phyloP scores from a whole-genome alignment of 2,888 invertebrate genomes.

The Ommatoiulus sabulosus region DNA sequence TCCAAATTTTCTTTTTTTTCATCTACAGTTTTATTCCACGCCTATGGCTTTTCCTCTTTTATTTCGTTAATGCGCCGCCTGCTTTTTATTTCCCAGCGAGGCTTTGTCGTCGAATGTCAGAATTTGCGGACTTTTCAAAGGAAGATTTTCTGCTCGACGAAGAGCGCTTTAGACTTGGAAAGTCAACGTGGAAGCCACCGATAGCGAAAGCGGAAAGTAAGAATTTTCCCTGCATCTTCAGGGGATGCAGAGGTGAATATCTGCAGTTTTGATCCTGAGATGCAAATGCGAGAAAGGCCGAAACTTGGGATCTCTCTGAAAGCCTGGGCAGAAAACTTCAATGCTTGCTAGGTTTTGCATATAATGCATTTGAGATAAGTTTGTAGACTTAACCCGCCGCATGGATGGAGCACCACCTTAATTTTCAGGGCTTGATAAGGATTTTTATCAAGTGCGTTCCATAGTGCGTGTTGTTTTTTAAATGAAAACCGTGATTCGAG shows the following conservation, averaged over 20 bases:
- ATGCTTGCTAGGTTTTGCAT: no score
- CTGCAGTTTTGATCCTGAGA: background rate
- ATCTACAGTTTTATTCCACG: background rate
- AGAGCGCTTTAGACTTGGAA: background rate
- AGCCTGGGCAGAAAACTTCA: background rate
- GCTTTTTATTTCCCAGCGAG: background rate
- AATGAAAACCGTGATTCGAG: no score
- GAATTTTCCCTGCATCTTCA: background rate
- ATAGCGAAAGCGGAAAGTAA: conserved; percentile 4
- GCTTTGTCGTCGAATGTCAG: background rate
- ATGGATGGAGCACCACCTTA: no score
- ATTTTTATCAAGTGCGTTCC: no score
- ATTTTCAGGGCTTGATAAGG: no score
- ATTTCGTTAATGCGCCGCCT: background rate
- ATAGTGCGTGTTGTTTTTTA: no score
- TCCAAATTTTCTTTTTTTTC: background rate
- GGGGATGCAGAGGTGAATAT: background rate
- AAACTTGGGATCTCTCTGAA: background rate
- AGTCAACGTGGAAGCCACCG: conserved; percentile 4
- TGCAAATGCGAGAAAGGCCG: background rate
- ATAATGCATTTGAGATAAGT: no score
- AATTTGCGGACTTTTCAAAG: background rate
- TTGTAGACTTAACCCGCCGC: no score
- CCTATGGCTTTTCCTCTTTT: background rate
- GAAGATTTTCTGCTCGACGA: background rate